Evolutionary conservation across 1,140 invertebrate species (phyloP).

Genomic region (Leptonema lineaticorne): DNA sequence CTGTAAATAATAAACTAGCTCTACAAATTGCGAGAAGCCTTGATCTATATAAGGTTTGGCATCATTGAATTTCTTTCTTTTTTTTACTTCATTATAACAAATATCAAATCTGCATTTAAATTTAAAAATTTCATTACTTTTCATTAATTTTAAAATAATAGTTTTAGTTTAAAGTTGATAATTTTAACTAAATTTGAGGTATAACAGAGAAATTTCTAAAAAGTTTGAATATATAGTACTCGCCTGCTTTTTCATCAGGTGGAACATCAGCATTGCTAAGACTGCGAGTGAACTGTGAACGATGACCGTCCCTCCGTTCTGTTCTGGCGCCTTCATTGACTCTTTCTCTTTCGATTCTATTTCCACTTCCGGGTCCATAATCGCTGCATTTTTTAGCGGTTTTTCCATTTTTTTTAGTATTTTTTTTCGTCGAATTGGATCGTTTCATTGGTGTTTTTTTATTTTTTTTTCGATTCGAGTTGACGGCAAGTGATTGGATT

Average conservation of each 20-base stretch:
- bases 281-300: constrained; percentile 76
- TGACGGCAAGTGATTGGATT: constrained; percentile 42
- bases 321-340: constrained; percentile 45
- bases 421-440: constrained; percentile 38
- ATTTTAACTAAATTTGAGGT: no score
- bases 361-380: constrained; percentile 56
- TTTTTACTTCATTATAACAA: no score
- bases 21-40: no score
- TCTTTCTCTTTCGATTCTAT: constrained; percentile 46
- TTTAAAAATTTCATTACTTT: no score
- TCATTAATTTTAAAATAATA: no score
- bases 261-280: constrained; percentile 79
- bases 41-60: no score
- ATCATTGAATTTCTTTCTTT: no score
- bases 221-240: no score
- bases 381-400: constrained; percentile 49
- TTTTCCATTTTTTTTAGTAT: constrained; percentile 33
- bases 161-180: no score
- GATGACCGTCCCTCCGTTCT: constrained; percentile 56
- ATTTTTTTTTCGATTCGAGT: constrained; percentile 12
- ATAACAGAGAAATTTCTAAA: no score
- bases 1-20: no score
- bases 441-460: constrained; percentile 25
- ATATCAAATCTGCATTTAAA: no score
- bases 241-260: constrained; percentile 82